Percentiles rank a stretch among this genome's conserved stretches.
Conservation (phyloP, 2,888 invertebrate species). For the Junonia oenone region DNA sequence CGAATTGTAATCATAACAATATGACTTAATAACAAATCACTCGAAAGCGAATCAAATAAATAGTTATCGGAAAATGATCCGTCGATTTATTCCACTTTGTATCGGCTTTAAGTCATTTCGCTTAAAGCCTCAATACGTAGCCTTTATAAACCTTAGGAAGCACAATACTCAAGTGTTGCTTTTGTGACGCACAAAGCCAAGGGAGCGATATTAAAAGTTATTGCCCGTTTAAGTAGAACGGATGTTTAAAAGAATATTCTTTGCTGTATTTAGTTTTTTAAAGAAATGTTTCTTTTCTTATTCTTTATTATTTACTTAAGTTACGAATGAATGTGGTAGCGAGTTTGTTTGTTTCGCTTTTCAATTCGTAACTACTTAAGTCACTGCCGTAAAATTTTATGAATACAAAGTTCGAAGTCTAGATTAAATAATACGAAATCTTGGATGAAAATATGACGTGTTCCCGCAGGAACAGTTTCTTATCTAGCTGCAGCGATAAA, state of each 20-base stretch:
- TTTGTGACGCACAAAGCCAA: neutral
- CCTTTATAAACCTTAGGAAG: neutral
- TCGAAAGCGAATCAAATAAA: no score
- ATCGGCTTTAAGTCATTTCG: neutral
- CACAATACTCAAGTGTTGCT: neutral
- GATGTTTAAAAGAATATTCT: neutral
- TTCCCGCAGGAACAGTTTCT: no score
- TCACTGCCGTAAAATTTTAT: no score
- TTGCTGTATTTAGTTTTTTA: neutral
- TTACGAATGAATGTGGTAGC: no score
- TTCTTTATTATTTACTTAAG: neutral
- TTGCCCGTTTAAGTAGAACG: neutral
- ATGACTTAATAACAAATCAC: no score
- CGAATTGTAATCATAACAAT: no score
- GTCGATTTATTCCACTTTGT: neutral
- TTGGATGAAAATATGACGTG: no score
- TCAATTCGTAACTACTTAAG: no score
- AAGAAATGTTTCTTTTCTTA: neutral
- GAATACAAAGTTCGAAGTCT: no score
- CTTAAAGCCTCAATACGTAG: neutral
- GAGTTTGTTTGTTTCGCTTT: no score
- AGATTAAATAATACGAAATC: no score
- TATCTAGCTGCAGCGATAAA: no score
- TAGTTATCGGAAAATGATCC: neutral
- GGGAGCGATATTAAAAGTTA: constrained; percentile 1